Evolutionary conservation across 2,888 invertebrate species (phyloP), one percentile per base, ranked within the genome.

Genomic region (Trisateles emortualis): DNA sequence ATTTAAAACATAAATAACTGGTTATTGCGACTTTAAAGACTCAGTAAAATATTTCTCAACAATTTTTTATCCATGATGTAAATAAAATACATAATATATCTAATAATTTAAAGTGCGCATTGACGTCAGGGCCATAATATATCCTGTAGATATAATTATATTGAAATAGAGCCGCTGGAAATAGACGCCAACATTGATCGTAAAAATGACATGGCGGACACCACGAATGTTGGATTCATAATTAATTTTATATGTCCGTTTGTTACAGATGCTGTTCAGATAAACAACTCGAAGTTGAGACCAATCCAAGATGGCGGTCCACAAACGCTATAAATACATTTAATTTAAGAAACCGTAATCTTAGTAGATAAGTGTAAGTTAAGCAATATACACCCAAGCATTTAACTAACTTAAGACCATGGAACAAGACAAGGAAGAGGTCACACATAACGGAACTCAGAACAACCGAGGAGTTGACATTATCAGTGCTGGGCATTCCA

Each of bases 301-400:
- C 84, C 85, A 84, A 86, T 76, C 77, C 66, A 77, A 75, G 78
- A 77, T 80, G 83, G 83, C 78, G 83, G 78, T 74, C 72, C 77
- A 79, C 69, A 78, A 63, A 78, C 77, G 76, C 76, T 76, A 81
- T 74, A 81, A 81, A 80, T 76, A 81, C 73, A 74, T 52, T 73
- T 81, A 82, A 81, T 74, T 49, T 89, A 90, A 80, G 88, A 84
- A 91, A 89, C 89, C 90, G 90, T 92, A 90, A 90, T 84, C 78
- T 82, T 90, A 91, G 82, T 84, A 74, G 59, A 55, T 90, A 90
- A 89, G 84, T 81, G 84, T 85, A 87, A 79, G 81, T 79, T 83
- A 82, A 81, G 74, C 75, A 80, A 78, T 83, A 76, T 82, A 83
- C 77, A 86, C 78, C 83, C 82, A 86, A 88, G 90, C 90, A 91